Base-by-base conservation (phyloP, 2,797 vertebrate species). In the Siniperca scherzeri region DNA sequence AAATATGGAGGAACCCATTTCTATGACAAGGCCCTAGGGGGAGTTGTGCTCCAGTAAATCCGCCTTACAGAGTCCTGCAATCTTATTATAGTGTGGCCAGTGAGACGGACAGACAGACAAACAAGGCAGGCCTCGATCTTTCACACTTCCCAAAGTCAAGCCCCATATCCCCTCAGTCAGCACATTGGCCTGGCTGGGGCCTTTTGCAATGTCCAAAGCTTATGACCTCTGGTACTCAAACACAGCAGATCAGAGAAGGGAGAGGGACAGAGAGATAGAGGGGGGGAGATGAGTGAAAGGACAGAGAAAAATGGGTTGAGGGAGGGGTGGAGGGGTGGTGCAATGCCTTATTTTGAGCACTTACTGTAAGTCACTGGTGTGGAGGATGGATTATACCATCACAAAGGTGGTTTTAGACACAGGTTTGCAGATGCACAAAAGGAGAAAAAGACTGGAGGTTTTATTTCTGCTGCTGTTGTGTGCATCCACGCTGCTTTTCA, bases 11-110 rank as follows among this genome's bases (percentile, higher is more conserved):
- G 91, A 94, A 91, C 91, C 93, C 92, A 94, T 95, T 96, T 95
- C 95, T 94, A 93, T 95, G 92, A 95, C 94, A 94, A 93, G 92
- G 92, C 95, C 95, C 95, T 96, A 95, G 94, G 92, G 96, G 95
- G 95, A 95, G 95, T 94, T 94, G 95, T 96, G 95, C 96, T 95
- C 95, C 94, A 96, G 93, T 95, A 95, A 96, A 96, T 95, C 92
- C 88, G 87, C 93, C 94, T 93, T 90, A 92, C 93, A 93, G 94
- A 94, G 91, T 85, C 85, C 90, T 83, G 88, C 92, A 94, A 95
- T 95, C 95, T 95, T 94, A 94, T 96, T 96, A 96, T 91, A 95
- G 94, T 90, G 92, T 94, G 92, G 93, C 93, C 92, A 89, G 89
- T 83, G 92, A 95, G 93, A 93, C 87, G 85, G 93, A 94, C 93